These are phyloP conservation scores for Furcifer pardalis DNA, from an alignment of 2,797 vertebrate genomes.

Conservation along the genomic window DNA sequence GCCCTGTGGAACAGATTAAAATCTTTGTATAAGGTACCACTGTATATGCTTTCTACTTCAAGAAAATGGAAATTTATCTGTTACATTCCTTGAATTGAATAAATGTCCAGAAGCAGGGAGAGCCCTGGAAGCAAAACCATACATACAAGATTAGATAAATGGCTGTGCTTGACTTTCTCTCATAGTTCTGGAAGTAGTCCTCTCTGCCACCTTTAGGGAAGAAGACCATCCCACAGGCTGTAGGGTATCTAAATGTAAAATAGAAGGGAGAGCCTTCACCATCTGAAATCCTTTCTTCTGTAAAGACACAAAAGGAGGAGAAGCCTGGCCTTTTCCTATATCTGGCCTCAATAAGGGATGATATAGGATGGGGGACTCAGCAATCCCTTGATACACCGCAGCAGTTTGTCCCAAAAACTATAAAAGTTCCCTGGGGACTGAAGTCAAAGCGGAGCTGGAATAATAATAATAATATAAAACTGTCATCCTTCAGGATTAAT, in stretches of 20 bases:
- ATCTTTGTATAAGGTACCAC: too few species aligned
- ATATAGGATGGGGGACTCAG: neutral
- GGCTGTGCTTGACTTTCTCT: neutral
- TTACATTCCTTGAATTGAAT: neutral
- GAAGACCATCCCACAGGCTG: neutral
- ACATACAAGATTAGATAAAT: too few species aligned
- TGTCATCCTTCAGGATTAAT: neutral
- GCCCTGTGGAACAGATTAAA: too few species aligned
- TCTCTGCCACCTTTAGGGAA: neutral
- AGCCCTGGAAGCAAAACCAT: neutral
- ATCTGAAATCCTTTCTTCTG: neutral
- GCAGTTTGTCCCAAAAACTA: fast-evolving
- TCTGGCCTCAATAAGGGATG: neutral
- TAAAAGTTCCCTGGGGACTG: neutral
- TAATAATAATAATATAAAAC: neutral
- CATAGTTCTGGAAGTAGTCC: neutral
- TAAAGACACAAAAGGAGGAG: too few species aligned
- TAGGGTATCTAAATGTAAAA: neutral
- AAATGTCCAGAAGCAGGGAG: neutral
- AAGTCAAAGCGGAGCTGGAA: neutral
- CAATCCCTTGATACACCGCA: neutral
- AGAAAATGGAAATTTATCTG: too few species aligned
- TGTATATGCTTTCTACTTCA: neutral
- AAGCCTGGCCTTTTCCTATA: neutral
- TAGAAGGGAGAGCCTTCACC: neutral